Evolutionary conservation across 2,113 vertebrate species (phyloP), one percentile per base, ranked within the genome.

Genomic region (Upupa epops): DNA sequence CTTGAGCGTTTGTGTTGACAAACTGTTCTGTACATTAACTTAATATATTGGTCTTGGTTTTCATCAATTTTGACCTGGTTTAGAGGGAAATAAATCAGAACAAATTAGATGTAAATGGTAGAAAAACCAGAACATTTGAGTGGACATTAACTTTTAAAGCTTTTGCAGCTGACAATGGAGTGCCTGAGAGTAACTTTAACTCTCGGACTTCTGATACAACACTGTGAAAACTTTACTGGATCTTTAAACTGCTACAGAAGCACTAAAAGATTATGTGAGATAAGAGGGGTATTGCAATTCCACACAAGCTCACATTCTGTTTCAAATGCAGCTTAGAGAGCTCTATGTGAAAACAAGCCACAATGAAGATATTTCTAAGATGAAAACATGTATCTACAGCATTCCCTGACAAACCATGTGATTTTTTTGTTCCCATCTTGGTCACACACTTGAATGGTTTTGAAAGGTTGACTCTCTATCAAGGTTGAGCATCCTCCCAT

Each of bases 61-160:
- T 75, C 81, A 79, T 82, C 59, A 73, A 29, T 24, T 78, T 65
- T 82, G 82, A 82, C 70, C 66, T 31, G 45, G 37, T 91, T 95
- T 86, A 77, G 36, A 63, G 37, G 51, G 48, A 9, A 29, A 65
- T 91, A 92, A 92, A 91, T 89, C 88, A 92, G 56, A 76, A 55
- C 60, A 88, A 94, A 93, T 77, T 63, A 77, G 55, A 66, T 74
- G 80, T 63, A 83, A 75, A 48, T 34, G 32, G 48, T 8, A 48
- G 24, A 88, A 96, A 96, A 95, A 77, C 3, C 40, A 83, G 52
- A 63, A 77, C 60, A 14, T 92, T 94, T 91, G 79, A 89, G 69
- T 56, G 64, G 68, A 49, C 68, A 17, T 91, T 83, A 92, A 94
- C 56, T 94, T 92, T 88, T 74, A 94, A 86, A 74, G 79, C 18